phyloP scores from a whole-genome alignment of 2,113 vertebrate species.

The Entomyzon cyanotis region DNA sequence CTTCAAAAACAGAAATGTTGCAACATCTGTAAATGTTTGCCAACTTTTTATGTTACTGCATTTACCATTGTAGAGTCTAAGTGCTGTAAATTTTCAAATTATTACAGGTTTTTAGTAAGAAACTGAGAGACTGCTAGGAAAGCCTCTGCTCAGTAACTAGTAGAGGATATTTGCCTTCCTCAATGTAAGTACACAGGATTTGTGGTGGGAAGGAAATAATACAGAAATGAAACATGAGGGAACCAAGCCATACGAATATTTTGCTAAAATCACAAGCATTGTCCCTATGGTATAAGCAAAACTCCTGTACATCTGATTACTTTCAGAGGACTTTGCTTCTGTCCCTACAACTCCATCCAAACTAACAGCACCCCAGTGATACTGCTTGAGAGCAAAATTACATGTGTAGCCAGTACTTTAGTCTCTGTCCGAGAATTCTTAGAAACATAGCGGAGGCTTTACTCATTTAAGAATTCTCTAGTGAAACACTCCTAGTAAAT shows the following conservation, averaged over 20 bases:
- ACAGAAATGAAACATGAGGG: neutral
- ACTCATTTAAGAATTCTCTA: neutral
- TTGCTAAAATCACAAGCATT: neutral
- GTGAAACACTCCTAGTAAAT: neutral
- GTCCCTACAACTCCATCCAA: neutral
- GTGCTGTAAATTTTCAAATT: neutral
- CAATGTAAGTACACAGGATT: neutral
- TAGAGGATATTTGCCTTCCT: neutral
- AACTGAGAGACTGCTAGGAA: neutral
- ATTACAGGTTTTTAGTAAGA: neutral
- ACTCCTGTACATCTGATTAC: neutral
- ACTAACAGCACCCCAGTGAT: neutral
- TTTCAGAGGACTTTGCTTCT: neutral
- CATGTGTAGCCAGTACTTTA: neutral
- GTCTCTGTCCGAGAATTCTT: neutral
- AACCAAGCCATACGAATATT: neutral
- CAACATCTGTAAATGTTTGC: neutral
- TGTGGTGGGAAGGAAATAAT: neutral
- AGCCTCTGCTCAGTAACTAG: neutral
- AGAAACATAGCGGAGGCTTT: neutral
- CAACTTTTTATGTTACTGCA: neutral
- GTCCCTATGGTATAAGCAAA: neutral
- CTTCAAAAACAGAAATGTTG: neutral
- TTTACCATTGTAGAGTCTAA: neutral
- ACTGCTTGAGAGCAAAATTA: neutral